These are phyloP conservation scores for Agrochola circellaris DNA, from an alignment of 2,888 invertebrate genomes.

Conservation along the genomic window DNA sequence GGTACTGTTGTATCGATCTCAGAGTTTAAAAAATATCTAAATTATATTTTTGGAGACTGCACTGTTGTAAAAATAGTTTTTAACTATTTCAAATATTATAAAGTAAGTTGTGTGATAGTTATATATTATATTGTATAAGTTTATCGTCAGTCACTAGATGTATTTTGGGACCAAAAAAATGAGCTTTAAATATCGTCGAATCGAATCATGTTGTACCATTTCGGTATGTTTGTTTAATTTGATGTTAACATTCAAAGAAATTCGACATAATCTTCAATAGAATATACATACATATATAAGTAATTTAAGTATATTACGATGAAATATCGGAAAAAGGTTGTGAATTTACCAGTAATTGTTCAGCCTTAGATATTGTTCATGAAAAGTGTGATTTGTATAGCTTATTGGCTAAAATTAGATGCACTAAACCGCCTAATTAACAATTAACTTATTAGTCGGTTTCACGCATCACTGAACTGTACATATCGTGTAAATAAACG, in stretches of 20 bases:
- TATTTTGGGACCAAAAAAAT: constrained; percentile 82
- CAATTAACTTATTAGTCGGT: background rate
- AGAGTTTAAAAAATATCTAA: constrained; percentile 81
- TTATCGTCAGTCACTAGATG: constrained; percentile 69
- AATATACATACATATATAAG: constrained; percentile 14
- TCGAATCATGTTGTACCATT: constrained; percentile 36
- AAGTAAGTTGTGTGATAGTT: constrained; percentile 84
- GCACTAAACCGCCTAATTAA: background rate
- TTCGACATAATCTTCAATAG: constrained; percentile 19
- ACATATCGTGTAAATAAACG: constrained; percentile 70
- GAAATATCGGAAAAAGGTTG: constrained; percentile 54
- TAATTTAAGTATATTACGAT: constrained; percentile 9
- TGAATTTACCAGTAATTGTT: constrained; percentile 49
- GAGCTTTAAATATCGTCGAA: constrained; percentile 81
- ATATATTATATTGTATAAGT: constrained; percentile 83
- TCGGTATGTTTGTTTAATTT: constrained; percentile 38
- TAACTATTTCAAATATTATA: constrained; percentile 67
- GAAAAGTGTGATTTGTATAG: constrained; percentile 34
- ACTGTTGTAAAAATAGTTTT: constrained; percentile 73
- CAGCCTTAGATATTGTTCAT: constrained; percentile 20
- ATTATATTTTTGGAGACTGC: constrained; percentile 78
- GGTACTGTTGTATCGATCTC: constrained; percentile 83
- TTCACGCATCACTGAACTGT: constrained; percentile 52
- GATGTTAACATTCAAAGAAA: constrained; percentile 35
- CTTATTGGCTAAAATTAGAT: constrained; percentile 20